phyloP scores from a whole-genome alignment of 2,113 vertebrate species.

The Catharus bicknelli region DNA sequence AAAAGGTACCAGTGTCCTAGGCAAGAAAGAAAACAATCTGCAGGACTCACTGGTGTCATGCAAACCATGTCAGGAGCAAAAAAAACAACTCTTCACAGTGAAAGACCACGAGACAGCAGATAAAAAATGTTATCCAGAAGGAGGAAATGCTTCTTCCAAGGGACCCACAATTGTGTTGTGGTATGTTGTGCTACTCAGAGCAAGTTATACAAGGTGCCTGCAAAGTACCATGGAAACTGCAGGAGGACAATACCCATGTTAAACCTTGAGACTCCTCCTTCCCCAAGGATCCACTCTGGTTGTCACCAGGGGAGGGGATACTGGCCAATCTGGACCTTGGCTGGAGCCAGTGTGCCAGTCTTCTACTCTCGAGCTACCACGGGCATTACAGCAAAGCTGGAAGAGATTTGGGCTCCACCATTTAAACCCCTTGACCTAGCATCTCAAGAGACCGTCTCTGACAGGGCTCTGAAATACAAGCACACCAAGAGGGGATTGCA shows the following conservation, averaged over 20 bases:
- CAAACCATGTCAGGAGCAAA: neutral
- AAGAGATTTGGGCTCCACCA: neutral
- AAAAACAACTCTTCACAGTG: neutral
- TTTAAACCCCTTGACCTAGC: neutral
- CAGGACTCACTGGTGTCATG: neutral
- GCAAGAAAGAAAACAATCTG: neutral
- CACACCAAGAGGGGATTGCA: neutral
- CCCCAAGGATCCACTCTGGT: neutral
- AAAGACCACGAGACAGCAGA: neutral
- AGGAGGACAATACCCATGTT: fast-evolving
- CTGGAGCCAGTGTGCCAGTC: neutral
- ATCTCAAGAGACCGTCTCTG: neutral
- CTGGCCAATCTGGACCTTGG: neutral
- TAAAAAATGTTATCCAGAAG: neutral
- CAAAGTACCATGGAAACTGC: neutral
- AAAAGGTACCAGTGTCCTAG: neutral
- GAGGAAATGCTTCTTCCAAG: neutral
- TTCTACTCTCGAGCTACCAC: neutral
- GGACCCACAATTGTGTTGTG: neutral
- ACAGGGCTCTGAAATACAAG: neutral
- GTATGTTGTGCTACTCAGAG: neutral
- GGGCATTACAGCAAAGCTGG: neutral
- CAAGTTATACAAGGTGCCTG: neutral
- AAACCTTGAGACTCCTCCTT: neutral
- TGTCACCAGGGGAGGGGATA: neutral